These are phyloP conservation scores for Channa striata DNA, from an alignment of 2,797 vertebrate species.

Conservation along the genomic window DNA sequence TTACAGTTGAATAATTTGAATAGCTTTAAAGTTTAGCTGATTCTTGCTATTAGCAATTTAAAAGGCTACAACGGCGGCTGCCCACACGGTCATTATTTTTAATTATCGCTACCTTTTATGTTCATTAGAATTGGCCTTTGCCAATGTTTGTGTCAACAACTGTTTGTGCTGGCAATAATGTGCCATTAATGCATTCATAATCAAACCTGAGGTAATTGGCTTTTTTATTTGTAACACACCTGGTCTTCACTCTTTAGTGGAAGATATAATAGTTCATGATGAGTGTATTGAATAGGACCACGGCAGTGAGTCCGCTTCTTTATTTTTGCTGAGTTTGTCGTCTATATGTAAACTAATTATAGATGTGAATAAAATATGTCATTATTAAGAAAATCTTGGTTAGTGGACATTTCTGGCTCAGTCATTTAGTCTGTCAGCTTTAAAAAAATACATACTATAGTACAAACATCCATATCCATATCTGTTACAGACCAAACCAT, in stretches of 20 bases:
- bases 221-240: background rate
- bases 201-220: background rate
- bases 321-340: background rate
- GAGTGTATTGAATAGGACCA: constrained; percentile 6
- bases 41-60: background rate
- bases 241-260: background rate
- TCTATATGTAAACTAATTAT: too few relatives aligned
- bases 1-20: background rate
- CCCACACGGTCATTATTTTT: constrained; percentile 51
- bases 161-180: constrained; percentile 15
- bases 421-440: too few relatives aligned
- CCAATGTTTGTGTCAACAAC: constrained; percentile 16
- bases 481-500: background rate
- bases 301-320: background rate
- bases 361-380: too few relatives aligned
- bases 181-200: background rate
- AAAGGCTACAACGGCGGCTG: constrained; percentile 4
- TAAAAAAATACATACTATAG: too few relatives aligned
- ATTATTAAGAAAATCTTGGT: too few relatives aligned
- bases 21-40: background rate
- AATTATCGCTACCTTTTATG: constrained; percentile 30
- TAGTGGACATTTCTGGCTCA: too few relatives aligned
- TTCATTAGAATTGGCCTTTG: constrained; percentile 21
- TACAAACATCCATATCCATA: too few relatives aligned
- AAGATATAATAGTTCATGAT: constrained; percentile 1